These are phyloP conservation scores for Synanthedon andrenaeformis DNA, from an alignment of 2,888 invertebrate genomes.

Conservation along the genomic window DNA sequence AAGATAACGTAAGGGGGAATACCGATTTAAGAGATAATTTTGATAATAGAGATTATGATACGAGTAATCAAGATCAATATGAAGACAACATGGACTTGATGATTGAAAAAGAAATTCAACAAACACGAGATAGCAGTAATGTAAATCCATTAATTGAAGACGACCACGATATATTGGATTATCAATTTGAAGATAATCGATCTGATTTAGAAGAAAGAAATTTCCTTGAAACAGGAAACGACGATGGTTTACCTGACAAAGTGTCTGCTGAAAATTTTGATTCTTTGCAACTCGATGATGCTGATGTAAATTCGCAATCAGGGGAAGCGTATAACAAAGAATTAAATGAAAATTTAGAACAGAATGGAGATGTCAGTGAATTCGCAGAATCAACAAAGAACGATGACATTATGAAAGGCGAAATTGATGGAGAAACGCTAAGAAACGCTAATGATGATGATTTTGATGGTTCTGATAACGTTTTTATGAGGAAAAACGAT, in stretches of 20 bases:
- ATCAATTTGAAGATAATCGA: conserved; percentile 46
- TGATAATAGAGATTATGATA: neutral
- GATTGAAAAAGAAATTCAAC: conserved; percentile 7
- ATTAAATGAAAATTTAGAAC: conserved; percentile 1
- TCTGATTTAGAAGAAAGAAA: conserved; percentile 14
- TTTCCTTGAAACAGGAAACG: neutral
- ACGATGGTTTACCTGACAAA: neutral
- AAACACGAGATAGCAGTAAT: conserved; percentile 5
- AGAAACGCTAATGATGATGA: conserved; percentile 1
- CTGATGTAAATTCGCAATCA: neutral
- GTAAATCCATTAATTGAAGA: conserved; percentile 4
- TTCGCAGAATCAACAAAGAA: neutral
- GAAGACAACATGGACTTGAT: neutral
- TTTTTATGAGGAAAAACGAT: neutral
- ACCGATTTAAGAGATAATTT: neutral
- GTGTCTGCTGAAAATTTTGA: neutral
- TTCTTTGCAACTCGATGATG: neutral
- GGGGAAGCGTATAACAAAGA: conserved; percentile 6
- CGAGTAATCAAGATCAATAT: neutral
- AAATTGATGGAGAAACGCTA: conserved; percentile 1
- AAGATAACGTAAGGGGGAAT: neutral
- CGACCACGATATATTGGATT: conserved; percentile 19
- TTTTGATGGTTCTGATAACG: neutral
- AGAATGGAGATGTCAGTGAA: neutral
- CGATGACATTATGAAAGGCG: conserved; percentile 2